Evolutionary conservation across 2,797 vertebrate genomes (phyloP).

Genomic region (Microctenopoma stevenorrisi): DNA sequence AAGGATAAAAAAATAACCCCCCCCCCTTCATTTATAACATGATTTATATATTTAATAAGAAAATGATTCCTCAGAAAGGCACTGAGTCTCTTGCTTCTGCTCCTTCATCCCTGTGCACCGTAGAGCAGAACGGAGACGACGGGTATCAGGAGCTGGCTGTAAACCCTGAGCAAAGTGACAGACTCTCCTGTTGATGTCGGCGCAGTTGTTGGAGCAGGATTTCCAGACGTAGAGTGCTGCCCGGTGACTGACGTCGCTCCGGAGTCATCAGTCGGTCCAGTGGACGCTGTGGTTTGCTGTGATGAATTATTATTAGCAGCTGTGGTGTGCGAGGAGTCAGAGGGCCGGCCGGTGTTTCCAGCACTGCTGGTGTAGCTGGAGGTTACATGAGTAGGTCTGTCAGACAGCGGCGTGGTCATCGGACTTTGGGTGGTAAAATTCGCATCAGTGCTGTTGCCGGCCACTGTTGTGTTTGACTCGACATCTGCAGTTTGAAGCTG

Average conservation of each 20-base stretch:
- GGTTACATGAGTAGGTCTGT: background rate
- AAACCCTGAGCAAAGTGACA: conserved; percentile 5
- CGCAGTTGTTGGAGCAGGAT: rapidly evolving
- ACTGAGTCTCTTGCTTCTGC: background rate
- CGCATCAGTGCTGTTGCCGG: rapidly evolving
- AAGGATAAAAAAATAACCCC: background rate
- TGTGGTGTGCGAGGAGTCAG: background rate
- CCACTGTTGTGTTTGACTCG: background rate
- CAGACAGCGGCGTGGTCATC: rapidly evolving
- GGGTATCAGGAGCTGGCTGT: conserved; percentile 36
- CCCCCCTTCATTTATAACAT: background rate
- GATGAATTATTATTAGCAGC: background rate
- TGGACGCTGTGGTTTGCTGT: rapidly evolving
- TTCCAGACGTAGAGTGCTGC: background rate
- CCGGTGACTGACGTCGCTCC: rapidly evolving
- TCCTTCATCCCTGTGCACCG: background rate
- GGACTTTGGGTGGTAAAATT: rapidly evolving
- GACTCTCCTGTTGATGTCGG: background rate
- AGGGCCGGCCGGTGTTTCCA: rapidly evolving
- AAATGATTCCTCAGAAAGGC: too few species aligned
- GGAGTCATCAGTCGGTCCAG: rapidly evolving
- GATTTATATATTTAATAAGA: conserved; percentile 4
- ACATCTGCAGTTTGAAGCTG: background rate
- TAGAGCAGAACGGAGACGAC: conserved; percentile 24
- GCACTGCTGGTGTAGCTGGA: background rate